Evolutionary conservation across 2,113 vertebrate genomes (phyloP).

Genomic region (Podarcis cretensis): DNA sequence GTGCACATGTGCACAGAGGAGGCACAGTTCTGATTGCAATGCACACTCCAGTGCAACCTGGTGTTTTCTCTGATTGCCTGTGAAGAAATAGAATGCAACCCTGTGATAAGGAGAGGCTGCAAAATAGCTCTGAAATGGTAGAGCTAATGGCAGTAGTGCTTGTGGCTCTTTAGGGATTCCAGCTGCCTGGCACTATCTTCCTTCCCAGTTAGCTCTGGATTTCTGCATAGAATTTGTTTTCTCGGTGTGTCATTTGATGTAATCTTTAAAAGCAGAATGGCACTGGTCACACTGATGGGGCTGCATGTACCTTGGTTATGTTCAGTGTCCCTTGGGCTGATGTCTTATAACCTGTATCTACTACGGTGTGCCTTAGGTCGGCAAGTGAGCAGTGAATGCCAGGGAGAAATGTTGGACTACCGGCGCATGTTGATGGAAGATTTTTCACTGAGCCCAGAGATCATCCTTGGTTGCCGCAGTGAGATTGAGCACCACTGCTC

Average conservation of each 20-base stretch:
- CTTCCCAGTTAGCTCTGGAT: neutral
- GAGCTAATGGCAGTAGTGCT: neutral
- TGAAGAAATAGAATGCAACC: neutral
- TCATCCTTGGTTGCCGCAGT: conserved; percentile 92
- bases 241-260: neutral
- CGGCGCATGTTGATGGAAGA: conserved; percentile 98
- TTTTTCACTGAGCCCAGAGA: conserved; percentile 95
- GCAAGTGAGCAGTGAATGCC: conserved; percentile 93
- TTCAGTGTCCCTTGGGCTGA: neutral
- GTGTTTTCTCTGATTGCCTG: neutral
- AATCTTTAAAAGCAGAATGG: too few species aligned
- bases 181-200: neutral
- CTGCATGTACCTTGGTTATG: neutral
- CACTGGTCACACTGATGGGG: too few species aligned
- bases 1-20: neutral
- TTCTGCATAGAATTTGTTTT: neutral
- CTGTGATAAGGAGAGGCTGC: neutral
- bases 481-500: conserved; percentile 96
- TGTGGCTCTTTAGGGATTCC: neutral
- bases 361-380: conserved; percentile 78
- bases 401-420: conserved; percentile 98
- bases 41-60: neutral
- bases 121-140: neutral
- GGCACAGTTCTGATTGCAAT: neutral
- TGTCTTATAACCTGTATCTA: neutral